Evolutionary conservation across 92 coral and sea anemone species (phyloP).

Genomic region (Zoanthus sansibaricus): DNA sequence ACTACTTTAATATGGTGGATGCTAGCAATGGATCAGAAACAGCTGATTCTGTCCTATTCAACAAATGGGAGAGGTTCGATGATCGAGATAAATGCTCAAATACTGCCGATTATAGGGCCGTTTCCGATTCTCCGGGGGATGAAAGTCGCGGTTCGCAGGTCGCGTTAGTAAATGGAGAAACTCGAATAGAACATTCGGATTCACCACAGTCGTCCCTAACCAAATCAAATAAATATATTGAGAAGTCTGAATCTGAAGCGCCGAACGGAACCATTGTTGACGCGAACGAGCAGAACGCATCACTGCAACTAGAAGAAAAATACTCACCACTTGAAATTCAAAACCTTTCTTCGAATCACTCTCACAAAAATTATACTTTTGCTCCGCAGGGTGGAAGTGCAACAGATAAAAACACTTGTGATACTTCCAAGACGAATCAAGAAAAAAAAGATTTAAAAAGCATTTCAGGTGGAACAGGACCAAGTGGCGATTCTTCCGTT

Average conservation of each 20-base stretch:
- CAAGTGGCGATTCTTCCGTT: constrained; percentile 15
- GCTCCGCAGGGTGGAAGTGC: background rate
- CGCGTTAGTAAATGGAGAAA: constrained; percentile 27
- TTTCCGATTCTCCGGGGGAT: constrained; percentile 28
- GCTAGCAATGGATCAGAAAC: constrained; percentile 29
- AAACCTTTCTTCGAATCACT: background rate
- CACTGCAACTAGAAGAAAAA: background rate
- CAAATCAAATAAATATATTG: background rate
- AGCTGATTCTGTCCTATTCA: constrained; percentile 40
- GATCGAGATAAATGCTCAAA: constrained; percentile 53
- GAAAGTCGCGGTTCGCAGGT: constrained; percentile 13
- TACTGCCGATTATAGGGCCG: constrained; percentile 10
- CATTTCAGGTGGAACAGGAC: background rate
- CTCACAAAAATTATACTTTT: background rate
- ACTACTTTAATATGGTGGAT: constrained; percentile 30
- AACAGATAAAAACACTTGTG: constrained; percentile 24
- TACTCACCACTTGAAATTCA: constrained; percentile 2
- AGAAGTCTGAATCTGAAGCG: background rate
- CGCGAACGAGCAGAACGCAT: background rate
- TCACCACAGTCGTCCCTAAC: background rate
- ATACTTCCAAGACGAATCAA: background rate
- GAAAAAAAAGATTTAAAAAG: background rate
- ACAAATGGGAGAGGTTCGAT: constrained; percentile 74
- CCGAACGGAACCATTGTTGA: background rate
- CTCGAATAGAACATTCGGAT: background rate